Evolutionary conservation across 1,140 invertebrate genomes (phyloP).

Genomic region (Aphis craccivora): DNA sequence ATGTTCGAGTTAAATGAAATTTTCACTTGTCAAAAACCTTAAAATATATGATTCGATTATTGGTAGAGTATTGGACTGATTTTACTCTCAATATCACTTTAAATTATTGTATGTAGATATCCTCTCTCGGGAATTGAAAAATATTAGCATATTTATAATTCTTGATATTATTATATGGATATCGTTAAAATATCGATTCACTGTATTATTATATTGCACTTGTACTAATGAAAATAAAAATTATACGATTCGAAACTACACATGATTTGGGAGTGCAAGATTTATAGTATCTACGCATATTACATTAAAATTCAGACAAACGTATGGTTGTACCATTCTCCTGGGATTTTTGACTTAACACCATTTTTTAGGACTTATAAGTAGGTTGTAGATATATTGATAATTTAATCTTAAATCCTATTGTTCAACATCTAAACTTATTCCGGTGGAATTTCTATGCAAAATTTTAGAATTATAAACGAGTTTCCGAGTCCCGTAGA

Average conservation of each 20-base stretch:
- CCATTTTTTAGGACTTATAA: background rate
- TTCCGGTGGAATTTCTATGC: background rate
- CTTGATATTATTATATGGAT: background rate
- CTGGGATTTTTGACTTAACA: background rate
- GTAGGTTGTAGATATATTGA: background rate
- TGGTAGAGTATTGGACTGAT: background rate
- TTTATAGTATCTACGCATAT: background rate
- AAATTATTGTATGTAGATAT: background rate
- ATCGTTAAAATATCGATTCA: background rate
- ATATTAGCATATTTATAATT: background rate
- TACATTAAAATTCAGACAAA: background rate
- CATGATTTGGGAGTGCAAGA: background rate
- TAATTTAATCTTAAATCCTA: background rate
- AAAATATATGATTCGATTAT: background rate
- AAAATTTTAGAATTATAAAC: background rate
- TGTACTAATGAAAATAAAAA: background rate
- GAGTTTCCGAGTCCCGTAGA: background rate
- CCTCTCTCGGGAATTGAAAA: background rate
- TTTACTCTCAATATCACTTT: background rate
- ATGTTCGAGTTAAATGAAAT: background rate
- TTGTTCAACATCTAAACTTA: background rate
- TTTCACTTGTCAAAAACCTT: background rate
- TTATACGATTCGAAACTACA: background rate
- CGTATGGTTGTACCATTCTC: background rate
- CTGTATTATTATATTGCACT: background rate